Evolutionary conservation across 2,113 vertebrate genomes (phyloP).

Genomic region (Panthera leo): DNA sequence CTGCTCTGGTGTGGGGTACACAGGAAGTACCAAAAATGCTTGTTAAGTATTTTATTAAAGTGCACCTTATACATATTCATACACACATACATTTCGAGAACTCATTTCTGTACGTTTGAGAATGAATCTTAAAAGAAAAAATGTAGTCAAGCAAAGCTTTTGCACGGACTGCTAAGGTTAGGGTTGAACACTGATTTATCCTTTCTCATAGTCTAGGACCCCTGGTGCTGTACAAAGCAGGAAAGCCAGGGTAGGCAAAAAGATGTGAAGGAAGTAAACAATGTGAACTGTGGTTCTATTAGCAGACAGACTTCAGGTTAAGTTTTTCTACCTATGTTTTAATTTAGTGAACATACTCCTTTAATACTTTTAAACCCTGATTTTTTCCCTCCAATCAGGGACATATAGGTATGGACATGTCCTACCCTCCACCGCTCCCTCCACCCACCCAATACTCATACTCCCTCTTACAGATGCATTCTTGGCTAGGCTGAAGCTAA

Average conservation of each 20-base stretch:
- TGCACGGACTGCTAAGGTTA: neutral
- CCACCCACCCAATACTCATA: neutral
- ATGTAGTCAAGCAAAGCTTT: neutral
- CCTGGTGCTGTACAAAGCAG: neutral
- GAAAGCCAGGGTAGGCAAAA: neutral
- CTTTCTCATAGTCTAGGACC: neutral
- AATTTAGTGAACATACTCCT: neutral
- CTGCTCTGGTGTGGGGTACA: slow-evolving; percentile 58
- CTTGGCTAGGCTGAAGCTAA: neutral
- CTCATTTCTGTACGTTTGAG: slow-evolving; percentile 33
- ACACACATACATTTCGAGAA: slow-evolving; percentile 25
- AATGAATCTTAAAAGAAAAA: slow-evolving; percentile 37
- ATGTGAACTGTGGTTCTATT: neutral
- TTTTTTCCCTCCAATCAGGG: neutral
- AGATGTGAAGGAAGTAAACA: neutral
- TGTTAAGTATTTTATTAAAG: slow-evolving; percentile 47
- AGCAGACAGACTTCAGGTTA: neutral
- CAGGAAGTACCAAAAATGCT: slow-evolving; percentile 67
- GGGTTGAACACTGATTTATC: neutral
- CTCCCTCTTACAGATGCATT: neutral
- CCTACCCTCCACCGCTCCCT: too few relatives aligned
- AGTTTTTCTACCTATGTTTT: slow-evolving; percentile 6
- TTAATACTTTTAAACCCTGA: slow-evolving; percentile 24
- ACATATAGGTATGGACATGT: neutral
- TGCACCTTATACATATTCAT: slow-evolving; percentile 30